These are phyloP conservation scores for Stenolophus ochropezus DNA, from an alignment of 2,888 invertebrate genomes.

Conservation along the genomic window DNA sequence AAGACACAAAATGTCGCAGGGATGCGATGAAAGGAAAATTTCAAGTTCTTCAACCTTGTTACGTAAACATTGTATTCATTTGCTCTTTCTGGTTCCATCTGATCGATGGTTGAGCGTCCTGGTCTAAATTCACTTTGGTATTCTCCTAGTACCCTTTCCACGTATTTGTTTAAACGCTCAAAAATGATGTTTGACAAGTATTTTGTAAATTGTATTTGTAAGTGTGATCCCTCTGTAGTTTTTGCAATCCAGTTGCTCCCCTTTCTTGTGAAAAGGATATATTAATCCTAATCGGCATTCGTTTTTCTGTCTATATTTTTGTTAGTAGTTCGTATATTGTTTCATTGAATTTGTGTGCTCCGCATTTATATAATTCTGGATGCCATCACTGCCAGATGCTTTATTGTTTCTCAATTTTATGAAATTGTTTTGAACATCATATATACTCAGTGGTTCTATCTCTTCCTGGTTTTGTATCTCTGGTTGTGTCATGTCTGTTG, in stretches of 20 bases:
- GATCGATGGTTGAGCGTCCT: too few species aligned
- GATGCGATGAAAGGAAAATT: too few species aligned
- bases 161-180: not conserved
- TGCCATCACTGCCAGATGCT: not conserved
- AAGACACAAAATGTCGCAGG: too few species aligned
- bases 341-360: not conserved
- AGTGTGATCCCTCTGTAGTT: too few species aligned
- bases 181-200: not conserved
- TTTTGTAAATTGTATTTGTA: too few species aligned
- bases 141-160: constrained; percentile 2
- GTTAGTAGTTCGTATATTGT: not conserved
- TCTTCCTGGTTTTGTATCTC: not conserved
- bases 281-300: not conserved
- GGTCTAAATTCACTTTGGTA: not conserved
- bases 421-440: not conserved
- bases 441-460: not conserved
- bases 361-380: not conserved
- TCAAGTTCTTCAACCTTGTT: too few species aligned
- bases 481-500: not conserved
- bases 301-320: not conserved
- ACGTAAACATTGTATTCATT: too few species aligned
- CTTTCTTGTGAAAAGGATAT: not conserved
- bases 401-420: not conserved
- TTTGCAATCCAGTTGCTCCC: too few species aligned
- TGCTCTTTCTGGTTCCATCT: not conserved